Percentiles rank a stretch among this genome's conserved stretches.
Conservation (phyloP, 2,888 invertebrate species). For the Polyploca ridens region DNA sequence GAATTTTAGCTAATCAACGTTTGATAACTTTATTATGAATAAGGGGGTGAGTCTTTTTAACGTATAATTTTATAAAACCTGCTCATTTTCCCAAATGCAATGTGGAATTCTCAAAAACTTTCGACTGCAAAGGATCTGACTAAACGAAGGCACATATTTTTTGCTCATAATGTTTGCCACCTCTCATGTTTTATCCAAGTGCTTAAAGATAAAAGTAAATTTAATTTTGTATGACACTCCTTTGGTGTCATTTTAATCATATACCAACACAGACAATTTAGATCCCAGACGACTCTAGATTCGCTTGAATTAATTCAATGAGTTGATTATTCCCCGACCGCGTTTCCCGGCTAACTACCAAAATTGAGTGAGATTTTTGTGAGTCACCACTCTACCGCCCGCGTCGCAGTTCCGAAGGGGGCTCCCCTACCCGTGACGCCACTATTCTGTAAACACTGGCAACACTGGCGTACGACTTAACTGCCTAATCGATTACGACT, state of each 20-base stretch:
- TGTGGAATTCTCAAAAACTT: too few species aligned
- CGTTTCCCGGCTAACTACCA: conserved; percentile 39
- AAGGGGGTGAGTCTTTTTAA: too few species aligned
- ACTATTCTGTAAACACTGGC: conserved; percentile 42
- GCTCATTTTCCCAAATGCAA: too few species aligned
- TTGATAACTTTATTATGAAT: too few species aligned
- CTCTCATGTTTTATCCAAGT: conserved; percentile 11
- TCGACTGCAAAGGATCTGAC: too few species aligned
- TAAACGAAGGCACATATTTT: neutral
- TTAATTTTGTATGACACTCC: conserved; percentile 4
- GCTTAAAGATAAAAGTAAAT: conserved; percentile 14
- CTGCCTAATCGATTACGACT: conserved; percentile 42
- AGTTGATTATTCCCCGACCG: conserved; percentile 51
- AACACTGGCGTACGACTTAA: conserved; percentile 44
- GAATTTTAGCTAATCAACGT: too few species aligned
- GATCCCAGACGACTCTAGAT: conserved; percentile 38
- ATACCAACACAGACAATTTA: conserved; percentile 31
- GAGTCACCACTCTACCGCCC: conserved; percentile 37
- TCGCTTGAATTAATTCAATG: conserved; percentile 54
- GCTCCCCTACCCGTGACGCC: conserved; percentile 52
- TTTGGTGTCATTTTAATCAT: conserved; percentile 26
- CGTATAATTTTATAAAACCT: too few species aligned
- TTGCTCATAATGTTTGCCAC: conserved; percentile 2
- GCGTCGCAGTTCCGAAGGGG: conserved; percentile 26
- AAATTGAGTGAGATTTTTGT: conserved; percentile 47